phyloP scores from a whole-genome alignment of 2,113 vertebrate species.

The Neotragus moschatus region DNA sequence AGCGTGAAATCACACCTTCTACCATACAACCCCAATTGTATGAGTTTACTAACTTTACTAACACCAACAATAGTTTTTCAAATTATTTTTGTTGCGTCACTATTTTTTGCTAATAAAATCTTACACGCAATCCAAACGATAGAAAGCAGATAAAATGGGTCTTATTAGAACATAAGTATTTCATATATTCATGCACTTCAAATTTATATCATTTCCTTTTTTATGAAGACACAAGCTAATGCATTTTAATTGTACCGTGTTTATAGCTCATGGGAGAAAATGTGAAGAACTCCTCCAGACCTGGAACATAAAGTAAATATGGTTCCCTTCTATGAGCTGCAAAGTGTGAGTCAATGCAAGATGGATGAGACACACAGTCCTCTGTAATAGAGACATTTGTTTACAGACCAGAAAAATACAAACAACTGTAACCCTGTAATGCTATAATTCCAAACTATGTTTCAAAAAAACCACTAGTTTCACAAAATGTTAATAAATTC shows the following conservation, averaged over 20 bases:
- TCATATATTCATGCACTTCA: neutral
- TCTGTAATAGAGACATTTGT: neutral
- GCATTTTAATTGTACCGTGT: neutral
- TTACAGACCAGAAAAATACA: neutral
- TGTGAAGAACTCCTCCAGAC: neutral
- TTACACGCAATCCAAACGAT: neutral
- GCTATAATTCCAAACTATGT: neutral
- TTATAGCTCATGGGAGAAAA: neutral
- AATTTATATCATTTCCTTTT: neutral
- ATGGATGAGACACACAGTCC: neutral
- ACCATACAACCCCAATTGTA: neutral
- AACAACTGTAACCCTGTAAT: neutral
- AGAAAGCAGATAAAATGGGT: neutral
- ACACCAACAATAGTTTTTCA: neutral
- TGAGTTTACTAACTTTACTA: neutral
- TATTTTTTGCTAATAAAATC: neutral
- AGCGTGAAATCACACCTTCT: neutral
- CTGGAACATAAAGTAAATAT: neutral
- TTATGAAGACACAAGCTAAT: neutral
- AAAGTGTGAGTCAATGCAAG: neutral
- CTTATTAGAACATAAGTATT: neutral
- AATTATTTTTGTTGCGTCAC: neutral
- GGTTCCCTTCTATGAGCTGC: neutral
- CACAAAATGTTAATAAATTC: neutral
- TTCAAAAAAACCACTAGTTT: neutral